Evolutionary conservation across 1,140 invertebrate species (phyloP), one percentile per base, ranked within the genome.

Genomic region (Philopotamus ludificatus): DNA sequence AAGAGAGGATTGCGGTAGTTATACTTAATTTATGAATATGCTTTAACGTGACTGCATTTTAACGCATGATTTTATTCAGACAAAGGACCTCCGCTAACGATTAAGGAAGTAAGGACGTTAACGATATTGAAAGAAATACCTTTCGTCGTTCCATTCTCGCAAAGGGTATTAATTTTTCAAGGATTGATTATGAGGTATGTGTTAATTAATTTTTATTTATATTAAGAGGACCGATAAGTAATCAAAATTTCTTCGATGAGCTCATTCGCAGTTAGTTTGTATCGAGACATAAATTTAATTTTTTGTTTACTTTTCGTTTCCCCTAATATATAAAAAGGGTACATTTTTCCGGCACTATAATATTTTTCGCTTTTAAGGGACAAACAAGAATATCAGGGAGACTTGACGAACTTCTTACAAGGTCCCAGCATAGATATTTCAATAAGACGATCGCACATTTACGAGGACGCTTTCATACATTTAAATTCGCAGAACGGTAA

Each of bases 401-500:
- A 90, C 59, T 72, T 87, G 22, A 81, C 85, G 1, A 85, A 89
- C 61, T 91, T 92, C 73, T 81, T 91, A 67, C 86, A 88, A 64
- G 89, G 89, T 0, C 86, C 89, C 0, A 83, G 84, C 20, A 93
- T 95, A 58, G 85, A 87, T 69, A 85, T 97, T 1, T 86, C 87
- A 15, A 90, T 98, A 1, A 81, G 96, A 50, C 82, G 97, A 58
- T 92, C 91, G 72, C 95, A 96, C 80, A 82, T 99, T 0, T 99
- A 99, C 76, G 97, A 99, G 80, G 97, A 99, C 81, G 94, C 96
- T 0, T 98, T 95, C 77, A 94, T 96, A 23, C 96, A 96, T 77
- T 78, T 98, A 0, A 93, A 93, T 3, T 84, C 84, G 1, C 91
- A 94, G 72, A 98, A 96, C 82, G 90, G 91, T 90, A 77, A 50